phyloP scores from a whole-genome alignment of 2,797 vertebrate genomes.

The Melanotaenia pygmaea region DNA sequence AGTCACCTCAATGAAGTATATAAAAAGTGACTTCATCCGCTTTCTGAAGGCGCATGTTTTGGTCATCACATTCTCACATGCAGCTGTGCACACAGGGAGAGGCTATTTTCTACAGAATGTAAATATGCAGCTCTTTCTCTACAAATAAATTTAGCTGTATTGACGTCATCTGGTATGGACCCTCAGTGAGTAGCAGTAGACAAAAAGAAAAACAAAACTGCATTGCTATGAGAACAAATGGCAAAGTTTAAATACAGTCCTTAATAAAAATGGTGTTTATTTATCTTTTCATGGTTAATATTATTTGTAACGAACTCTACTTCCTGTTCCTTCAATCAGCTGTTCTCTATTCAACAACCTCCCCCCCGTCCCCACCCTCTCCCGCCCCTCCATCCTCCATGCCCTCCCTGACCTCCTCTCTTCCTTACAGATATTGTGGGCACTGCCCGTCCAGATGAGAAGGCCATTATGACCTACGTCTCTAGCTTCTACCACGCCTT shows the following conservation, averaged over 20 bases:
- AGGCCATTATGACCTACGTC: constrained; percentile 99
- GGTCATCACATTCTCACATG: background rate
- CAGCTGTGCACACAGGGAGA: constrained; percentile 43
- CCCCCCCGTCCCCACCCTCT: background rate
- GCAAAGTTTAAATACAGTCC: background rate
- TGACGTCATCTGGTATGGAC: background rate
- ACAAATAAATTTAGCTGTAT: constrained; percentile 8
- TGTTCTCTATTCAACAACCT: constrained; percentile 52
- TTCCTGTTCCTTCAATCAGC: constrained; percentile 51
- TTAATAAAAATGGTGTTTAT: constrained; percentile 39
- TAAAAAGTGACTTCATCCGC: background rate
- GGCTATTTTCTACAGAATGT: constrained; percentile 21
- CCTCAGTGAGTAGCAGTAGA: background rate
- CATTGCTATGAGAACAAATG: constrained; percentile 9
- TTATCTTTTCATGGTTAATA: constrained; percentile 39
- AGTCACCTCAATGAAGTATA: no score
- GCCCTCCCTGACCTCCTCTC: constrained; percentile 58
- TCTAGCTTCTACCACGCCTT: constrained; percentile 99
- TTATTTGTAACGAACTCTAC: constrained; percentile 44
- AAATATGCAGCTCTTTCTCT: constrained; percentile 10
- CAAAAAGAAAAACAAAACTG: background rate
- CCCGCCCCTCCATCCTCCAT: constrained; percentile 2
- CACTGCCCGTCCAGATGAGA: constrained; percentile 98
- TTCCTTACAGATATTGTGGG: constrained; percentile 97
- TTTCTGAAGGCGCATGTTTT: constrained; percentile 38